Evolutionary conservation across 1,140 invertebrate species (phyloP).

Genomic region (Parapsyche elsis): DNA sequence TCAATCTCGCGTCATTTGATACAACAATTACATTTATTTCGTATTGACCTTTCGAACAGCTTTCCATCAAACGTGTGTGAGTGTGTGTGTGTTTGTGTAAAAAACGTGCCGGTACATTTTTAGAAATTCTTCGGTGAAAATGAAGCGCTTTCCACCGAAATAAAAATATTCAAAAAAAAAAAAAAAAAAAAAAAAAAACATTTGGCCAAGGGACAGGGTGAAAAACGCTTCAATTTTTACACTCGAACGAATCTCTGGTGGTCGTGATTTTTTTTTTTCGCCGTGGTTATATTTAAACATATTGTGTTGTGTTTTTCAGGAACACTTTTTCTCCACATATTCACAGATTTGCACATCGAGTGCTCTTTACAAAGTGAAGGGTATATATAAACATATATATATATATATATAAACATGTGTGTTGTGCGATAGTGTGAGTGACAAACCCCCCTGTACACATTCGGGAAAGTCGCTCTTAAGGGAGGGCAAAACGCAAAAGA

Average conservation of each 20-base stretch:
- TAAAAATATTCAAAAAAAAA: too few species aligned
- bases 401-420: slow-evolving; percentile 34
- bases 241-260: background rate
- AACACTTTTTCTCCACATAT: background rate
- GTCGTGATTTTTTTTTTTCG: background rate
- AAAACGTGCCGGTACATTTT: slow-evolving; percentile 14
- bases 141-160: background rate
- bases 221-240: slow-evolving; percentile 4
- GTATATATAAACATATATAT: background rate
- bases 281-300: background rate
- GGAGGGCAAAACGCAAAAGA: slow-evolving; percentile 51
- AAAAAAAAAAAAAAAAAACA: background rate
- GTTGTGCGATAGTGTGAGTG: slow-evolving; percentile 53
- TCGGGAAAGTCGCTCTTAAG: slow-evolving; percentile 55
- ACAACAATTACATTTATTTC: too few species aligned
- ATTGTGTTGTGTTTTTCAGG: background rate
- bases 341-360: slow-evolving; percentile 33
- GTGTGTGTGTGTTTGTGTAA: background rate
- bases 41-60: background rate
- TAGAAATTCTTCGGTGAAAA: background rate
- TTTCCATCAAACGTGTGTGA: background rate
- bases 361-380: slow-evolving; percentile 46
- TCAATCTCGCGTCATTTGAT: too few species aligned
- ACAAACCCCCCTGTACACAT: slow-evolving; percentile 49
- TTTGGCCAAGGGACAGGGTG: background rate